Base-by-base conservation (phyloP, 64 coral and sea anemone species). In the Hydrozoanthus tunicans region DNA sequence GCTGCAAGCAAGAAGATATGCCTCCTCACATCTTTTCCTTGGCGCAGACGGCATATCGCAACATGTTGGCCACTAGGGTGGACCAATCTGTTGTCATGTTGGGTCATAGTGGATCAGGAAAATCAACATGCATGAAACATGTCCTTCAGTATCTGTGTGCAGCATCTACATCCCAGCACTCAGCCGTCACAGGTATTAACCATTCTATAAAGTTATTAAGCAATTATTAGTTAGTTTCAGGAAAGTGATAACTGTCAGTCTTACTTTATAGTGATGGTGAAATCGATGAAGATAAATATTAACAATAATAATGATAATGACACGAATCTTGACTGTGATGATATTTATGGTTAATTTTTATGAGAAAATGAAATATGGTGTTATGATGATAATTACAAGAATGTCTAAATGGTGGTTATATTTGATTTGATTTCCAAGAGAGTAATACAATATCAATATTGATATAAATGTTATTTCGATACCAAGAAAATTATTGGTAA, bases 1-100 rank as follows among this genome's bases (percentile, higher is more conserved):
- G 97, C 53, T 99, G 97, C 73, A 99, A 99, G 59, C 97, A 99
- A 80, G 97, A 99, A 86, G 97, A 99, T 61, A 99, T 99, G 97
- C 97, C 97, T 26, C 97, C 97, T 53, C 97, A 99, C 53, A 99
- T 99, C 64, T 99, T 96, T 92, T 94, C 97, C 24, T 70, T 92
- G 59, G 94, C 90, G 23, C 97, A 99, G 60, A 94, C 97, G 17
- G 92, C 97, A 23, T 99, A 99, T 32, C 85, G 97, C 64, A 99
- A 99, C 92, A 96, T 99, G 97, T 61, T 99, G 25, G 97, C 97
- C 4, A 94, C 97, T 32, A 92, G 94, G 51, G 76, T 93, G 15
- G 97, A 99, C 85, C 97, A 99, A 65, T 99, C 97, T 3, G 78
- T 99, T 57, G 97, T 99, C 5, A 43, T 99, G 78, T 91, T 99